These are phyloP conservation scores for Caenorhabditis tropicalis DNA, from an alignment of 1,140 invertebrate genomes.

Conservation along the genomic window DNA sequence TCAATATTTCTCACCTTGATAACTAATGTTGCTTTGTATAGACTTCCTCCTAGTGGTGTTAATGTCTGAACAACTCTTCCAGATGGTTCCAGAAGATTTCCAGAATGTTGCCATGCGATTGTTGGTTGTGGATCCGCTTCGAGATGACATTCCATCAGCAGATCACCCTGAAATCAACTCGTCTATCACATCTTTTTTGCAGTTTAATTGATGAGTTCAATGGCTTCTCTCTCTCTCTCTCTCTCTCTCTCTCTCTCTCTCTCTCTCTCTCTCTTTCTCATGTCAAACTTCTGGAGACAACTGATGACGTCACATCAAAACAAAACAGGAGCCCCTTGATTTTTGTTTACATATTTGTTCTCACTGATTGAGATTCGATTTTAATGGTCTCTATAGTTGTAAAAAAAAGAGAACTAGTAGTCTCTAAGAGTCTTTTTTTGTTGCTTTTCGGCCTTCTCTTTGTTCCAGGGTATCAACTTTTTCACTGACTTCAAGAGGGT, in stretches of 20 bases:
- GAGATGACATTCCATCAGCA: slow-evolving; percentile 88
- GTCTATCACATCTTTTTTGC: background rate
- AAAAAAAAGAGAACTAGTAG: background rate
- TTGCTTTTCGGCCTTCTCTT: background rate
- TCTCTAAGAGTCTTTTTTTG: background rate
- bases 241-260: slow-evolving; percentile 2
- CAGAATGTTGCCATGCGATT: slow-evolving; percentile 77
- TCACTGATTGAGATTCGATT: background rate
- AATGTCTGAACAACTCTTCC: slow-evolving; percentile 81
- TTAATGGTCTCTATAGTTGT: background rate
- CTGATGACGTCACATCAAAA: slow-evolving; percentile 17
- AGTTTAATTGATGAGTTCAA: slow-evolving; percentile 27
- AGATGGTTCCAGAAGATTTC: slow-evolving; percentile 75
- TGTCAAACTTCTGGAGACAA: background rate
- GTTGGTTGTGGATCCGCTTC: slow-evolving; percentile 71
- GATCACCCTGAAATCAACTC: slow-evolving; percentile 77
- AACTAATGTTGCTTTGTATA: slow-evolving; percentile 69
- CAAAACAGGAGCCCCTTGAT: background rate
- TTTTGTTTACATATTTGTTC: background rate
- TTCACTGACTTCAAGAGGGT: slow-evolving; percentile 37
- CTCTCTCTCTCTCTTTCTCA: background rate
- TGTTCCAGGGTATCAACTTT: slow-evolving; percentile 33
- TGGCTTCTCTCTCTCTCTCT: slow-evolving; percentile 14
- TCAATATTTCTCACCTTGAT: slow-evolving; percentile 80
- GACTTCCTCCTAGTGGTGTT: slow-evolving; percentile 76